phyloP scores from a whole-genome alignment of 2,797 vertebrate genomes.

The Acanthurus tractus region DNA sequence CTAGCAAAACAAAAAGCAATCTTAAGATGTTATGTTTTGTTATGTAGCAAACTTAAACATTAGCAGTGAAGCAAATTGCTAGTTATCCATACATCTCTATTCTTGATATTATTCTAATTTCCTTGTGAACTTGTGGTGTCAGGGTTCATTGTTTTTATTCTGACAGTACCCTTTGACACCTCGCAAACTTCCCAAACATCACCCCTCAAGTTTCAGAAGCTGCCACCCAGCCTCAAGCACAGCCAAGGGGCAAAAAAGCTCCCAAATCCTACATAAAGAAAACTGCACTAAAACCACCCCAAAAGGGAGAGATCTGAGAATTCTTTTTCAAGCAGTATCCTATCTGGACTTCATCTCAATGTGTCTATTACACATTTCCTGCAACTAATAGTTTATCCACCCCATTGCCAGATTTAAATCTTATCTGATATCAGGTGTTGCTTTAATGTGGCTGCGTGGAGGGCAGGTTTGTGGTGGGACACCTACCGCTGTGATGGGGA shows the following conservation, averaged over 20 bases:
- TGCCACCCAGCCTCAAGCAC: slow-evolving; percentile 51
- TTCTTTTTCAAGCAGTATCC: slow-evolving; percentile 51
- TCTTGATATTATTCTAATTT: background rate
- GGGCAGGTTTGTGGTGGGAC: slow-evolving; percentile 26
- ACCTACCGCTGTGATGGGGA: slow-evolving; percentile 80
- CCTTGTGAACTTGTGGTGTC: slow-evolving; percentile 2
- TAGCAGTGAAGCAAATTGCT: background rate
- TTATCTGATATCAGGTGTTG: slow-evolving; percentile 66
- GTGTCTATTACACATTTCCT: slow-evolving; percentile 64
- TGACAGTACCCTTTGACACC: slow-evolving; percentile 40
- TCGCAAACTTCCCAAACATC: slow-evolving; percentile 26
- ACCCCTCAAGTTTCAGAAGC: slow-evolving; percentile 44
- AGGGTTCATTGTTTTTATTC: slow-evolving; percentile 38
- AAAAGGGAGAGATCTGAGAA: slow-evolving; percentile 59
- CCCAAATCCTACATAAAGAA: slow-evolving; percentile 71
- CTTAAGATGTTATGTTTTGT: too few species aligned
- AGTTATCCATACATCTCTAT: slow-evolving; percentile 7
- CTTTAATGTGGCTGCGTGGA: slow-evolving; percentile 60
- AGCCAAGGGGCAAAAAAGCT: slow-evolving; percentile 58
- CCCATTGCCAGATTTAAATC: slow-evolving; percentile 64
- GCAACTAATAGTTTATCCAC: slow-evolving; percentile 61
- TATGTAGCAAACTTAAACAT: background rate
- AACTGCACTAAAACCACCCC: slow-evolving; percentile 49
- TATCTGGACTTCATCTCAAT: slow-evolving; percentile 65
- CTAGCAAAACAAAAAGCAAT: background rate